These are phyloP conservation scores for Prolemur simus DNA, from an alignment of 2,113 vertebrate genomes.

Conservation along the genomic window DNA sequence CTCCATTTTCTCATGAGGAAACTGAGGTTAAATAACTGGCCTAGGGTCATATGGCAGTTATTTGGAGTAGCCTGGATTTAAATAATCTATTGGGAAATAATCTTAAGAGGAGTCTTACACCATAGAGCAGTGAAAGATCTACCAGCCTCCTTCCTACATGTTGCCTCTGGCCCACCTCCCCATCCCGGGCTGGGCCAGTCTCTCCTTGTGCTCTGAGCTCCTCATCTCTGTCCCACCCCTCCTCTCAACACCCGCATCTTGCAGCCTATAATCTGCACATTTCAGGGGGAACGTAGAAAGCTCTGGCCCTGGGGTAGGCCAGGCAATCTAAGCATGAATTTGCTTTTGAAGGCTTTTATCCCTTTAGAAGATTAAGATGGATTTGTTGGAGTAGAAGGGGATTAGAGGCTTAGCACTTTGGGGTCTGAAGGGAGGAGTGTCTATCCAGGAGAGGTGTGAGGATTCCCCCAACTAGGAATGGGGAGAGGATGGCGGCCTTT, in stretches of 20 bases:
- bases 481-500: background rate
- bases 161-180: accelerated
- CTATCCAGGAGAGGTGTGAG: background rate
- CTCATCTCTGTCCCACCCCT: background rate
- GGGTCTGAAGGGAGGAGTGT: background rate
- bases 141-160: accelerated
- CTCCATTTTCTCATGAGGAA: background rate
- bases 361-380: background rate
- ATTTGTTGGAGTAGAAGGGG: background rate
- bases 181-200: background rate
- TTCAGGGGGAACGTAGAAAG: background rate
- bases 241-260: background rate
- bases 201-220: background rate
- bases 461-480: background rate
- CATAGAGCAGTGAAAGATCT: background rate
- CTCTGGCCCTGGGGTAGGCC: background rate
- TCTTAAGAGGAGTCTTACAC: background rate
- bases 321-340: background rate
- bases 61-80: background rate
- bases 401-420: background rate
- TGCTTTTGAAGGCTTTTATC: background rate
- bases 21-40: background rate
- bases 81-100: background rate
- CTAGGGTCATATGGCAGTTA: background rate
- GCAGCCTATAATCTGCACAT: background rate